Base-by-base conservation (phyloP, 2,888 invertebrate genomes). In the Leucoptera coffeella region DNA sequence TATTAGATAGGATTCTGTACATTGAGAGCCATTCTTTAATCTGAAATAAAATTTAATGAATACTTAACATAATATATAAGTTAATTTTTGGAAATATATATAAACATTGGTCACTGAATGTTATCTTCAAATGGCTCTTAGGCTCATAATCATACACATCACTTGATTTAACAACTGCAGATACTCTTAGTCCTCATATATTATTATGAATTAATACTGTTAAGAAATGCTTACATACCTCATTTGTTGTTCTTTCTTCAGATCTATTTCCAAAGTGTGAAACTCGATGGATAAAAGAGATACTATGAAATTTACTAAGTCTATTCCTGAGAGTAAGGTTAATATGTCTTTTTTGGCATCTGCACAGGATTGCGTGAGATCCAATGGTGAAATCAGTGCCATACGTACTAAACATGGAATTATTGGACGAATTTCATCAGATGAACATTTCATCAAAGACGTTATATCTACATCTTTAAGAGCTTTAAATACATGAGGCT, bases 241-340 rank as follows among this genome's bases (percentile, higher is more conserved):
- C 38, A 92, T 73, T 53, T 87, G 87, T 44, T 92, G 86, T 52
- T 95, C 95, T 50, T 90, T 93, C 41, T 88, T 87, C 0, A 94
- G 82, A 47, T 95, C 95, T 11, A 83, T 81, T 67, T 95, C 95
- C 22, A 96, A 62, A 14, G 86, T 81, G 47, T 93, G 91, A 50
- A 95, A 95, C 59, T 95, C 94, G 27, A 95, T 92, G 6, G 94
- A 93, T 4, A 96, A 71, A 10, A 95, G 73, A 0, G 91, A 89
- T 2, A 95, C 93, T 37, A 96, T 88, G 28, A 91, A 89, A 55
- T 96, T 96, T 0, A 95, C 95, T 27, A 89, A 77, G 53, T 95
- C 94, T 38, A 93, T 88, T 4, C 91, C 91, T 2, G 92, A 88
- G 1, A 95, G 72, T 25, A 93, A 77, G n/a, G 88, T 87, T 2